Base-by-base conservation (phyloP, 2,113 vertebrate genomes). In the Oryzias melastigma region DNA sequence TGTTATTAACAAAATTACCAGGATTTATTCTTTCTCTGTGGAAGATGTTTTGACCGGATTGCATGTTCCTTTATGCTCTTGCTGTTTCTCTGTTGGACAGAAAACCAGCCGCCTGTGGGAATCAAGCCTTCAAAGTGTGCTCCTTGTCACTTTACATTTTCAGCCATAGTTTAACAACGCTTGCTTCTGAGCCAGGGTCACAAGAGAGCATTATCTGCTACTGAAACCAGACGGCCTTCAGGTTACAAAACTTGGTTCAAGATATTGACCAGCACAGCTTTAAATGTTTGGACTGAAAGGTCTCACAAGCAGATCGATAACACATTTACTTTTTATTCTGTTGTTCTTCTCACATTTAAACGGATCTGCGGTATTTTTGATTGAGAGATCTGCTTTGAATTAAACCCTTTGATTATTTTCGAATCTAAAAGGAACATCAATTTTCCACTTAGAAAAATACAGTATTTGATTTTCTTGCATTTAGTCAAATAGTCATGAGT, bases 141-240 rank as follows among this genome's bases (percentile, higher is more conserved):
- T 75, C 61, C 54, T 76, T 85, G 80, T 87, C 84, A 80, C 78
- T 83, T 81, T 68, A 59, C 65, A 80, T 87, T 85, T 83, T 58
- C 55, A 71, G 64, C 54, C 16, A 59, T 56, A 58, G 61, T 65
- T 73, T 73, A 79, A 75, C 71, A 46, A 60, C 49, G 46, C 49
- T 41, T 22, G 59, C 54, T 60, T 69, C 67, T 57, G 58, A 71
- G 16, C 35, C 19, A 53, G 15, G 52, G 49, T 35, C 62, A 65
- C 55, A 0, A 41, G 56, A 40, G 54, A 58, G 65, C 75, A 80
- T 80, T 77, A 84, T 58, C 50, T 45, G 54, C 67, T 63, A 29
- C 74, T 72, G 61, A 65, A 73, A 47, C 41, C 35, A 42, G 44
- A 65, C 17, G 12, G 40, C 56, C 81, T 52, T 24, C 8, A 24